Conservation (phyloP, 2,888 invertebrate species). For the Pollenia angustigena region DNA sequence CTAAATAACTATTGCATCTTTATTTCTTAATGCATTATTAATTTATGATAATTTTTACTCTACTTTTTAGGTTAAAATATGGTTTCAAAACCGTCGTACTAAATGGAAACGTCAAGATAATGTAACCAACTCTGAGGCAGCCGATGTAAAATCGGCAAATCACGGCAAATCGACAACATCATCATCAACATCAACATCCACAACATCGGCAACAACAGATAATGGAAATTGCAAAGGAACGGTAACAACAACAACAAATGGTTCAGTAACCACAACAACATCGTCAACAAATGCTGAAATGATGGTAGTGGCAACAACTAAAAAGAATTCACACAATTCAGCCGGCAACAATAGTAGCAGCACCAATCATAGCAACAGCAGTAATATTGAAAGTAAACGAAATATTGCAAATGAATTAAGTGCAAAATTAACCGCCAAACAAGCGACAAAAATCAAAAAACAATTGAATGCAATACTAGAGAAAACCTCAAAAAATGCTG, state of each 20-base stretch:
- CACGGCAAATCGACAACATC: conserved; percentile 66
- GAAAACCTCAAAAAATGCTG: conserved; percentile 78
- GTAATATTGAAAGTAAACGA: conserved; percentile 75
- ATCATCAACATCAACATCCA: conserved; percentile 46
- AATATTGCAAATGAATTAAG: conserved; percentile 78
- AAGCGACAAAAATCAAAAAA: conserved; percentile 83
- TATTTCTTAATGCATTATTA: not conserved
- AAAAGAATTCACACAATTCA: conserved; percentile 74
- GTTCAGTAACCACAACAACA: conserved; percentile 73
- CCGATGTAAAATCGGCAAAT: conserved; percentile 84
- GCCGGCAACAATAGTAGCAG: conserved; percentile 72
- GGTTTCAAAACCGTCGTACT: conserved; percentile 84
- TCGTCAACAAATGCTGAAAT: conserved; percentile 54
- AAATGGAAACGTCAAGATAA: conserved; percentile 96
- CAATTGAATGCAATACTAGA: conserved; percentile 81
- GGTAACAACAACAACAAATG: conserved; percentile 57
- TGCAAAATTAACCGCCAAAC: conserved; percentile 81
- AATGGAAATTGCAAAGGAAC: conserved; percentile 64
- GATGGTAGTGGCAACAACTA: conserved; percentile 58
- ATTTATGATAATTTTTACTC: not conserved
- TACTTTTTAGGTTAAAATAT: conserved; percentile 82
- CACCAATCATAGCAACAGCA: conserved; percentile 67
- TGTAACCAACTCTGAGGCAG: conserved; percentile 94
- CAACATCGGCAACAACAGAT: conserved; percentile 61
- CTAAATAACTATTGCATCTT: not conserved